These are phyloP conservation scores for Chloropsis hardwickii DNA, from an alignment of 2,113 vertebrate species.

Conservation along the genomic window DNA sequence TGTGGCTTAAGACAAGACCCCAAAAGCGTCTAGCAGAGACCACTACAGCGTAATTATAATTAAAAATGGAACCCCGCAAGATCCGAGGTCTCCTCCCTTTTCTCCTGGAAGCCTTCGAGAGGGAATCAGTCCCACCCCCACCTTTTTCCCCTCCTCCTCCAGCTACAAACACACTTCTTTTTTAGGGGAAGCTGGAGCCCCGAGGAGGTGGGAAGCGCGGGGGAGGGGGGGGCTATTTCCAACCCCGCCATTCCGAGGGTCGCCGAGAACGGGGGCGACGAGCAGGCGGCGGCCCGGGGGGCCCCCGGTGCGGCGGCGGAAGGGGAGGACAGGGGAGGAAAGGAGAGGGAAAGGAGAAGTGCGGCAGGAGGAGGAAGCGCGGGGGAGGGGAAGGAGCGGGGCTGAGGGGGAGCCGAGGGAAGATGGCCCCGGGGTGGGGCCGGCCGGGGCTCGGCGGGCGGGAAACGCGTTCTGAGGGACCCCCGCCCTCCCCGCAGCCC, in stretches of 20 bases:
- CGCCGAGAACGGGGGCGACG: neutral
- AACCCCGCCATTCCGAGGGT: neutral
- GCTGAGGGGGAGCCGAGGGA: neutral
- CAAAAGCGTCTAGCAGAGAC: neutral
- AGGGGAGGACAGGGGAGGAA: neutral
- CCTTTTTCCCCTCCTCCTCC: constrained; percentile 34
- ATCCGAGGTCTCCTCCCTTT: constrained; percentile 56
- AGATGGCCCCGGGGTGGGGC: constrained; percentile 35
- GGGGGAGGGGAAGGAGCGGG: neutral
- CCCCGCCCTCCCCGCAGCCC: neutral
- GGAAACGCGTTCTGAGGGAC: neutral
- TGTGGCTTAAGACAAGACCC: neutral
- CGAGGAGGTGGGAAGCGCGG: neutral
- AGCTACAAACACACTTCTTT: constrained; percentile 53
- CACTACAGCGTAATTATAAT: constrained; percentile 29
- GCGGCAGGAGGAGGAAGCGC: constrained; percentile 16
- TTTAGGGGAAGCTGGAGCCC: constrained; percentile 41
- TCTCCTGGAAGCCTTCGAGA: constrained; percentile 35
- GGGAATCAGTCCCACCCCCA: constrained; percentile 27
- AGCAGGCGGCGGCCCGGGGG: neutral
- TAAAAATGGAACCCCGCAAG: constrained; percentile 67
- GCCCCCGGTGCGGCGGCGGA: neutral
- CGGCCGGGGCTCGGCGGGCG: neutral
- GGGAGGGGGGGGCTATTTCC: neutral
- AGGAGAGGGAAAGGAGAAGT: neutral